A percentile compares a stretch with the other conserved stretches of the same genome.
Evolutionary conservation across 1,140 invertebrate genomes (phyloP).

Genomic region (Drosophila orena): DNA sequence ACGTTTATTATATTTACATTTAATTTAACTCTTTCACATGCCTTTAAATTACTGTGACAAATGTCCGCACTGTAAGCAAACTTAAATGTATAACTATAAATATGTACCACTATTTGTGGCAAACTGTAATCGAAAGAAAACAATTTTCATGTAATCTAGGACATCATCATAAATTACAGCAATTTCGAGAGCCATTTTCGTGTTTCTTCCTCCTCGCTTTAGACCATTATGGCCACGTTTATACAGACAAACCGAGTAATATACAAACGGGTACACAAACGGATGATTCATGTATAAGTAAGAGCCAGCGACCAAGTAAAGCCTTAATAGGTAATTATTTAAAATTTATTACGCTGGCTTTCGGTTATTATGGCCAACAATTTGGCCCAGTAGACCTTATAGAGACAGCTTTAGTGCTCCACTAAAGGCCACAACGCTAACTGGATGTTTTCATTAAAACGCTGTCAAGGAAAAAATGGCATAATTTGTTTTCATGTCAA

Average conservation of each 20-base stretch:
- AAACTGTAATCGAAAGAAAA: conserved; percentile 79
- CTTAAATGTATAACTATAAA: conserved; percentile 13
- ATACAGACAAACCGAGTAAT: conserved; percentile 23
- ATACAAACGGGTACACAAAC: conserved; percentile 6
- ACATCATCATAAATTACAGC: conserved; percentile 84
- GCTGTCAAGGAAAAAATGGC: not conserved
- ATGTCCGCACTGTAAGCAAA: conserved; percentile 7
- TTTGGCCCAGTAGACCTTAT: conserved; percentile 47
- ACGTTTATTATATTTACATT: conserved; percentile 82
- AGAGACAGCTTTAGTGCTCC: conserved; percentile 18
- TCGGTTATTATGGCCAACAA: conserved; percentile 55
- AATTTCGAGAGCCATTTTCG: conserved; percentile 78
- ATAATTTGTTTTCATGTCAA: not conserved
- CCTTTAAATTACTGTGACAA: conserved; percentile 57
- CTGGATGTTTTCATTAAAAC: conserved; percentile 1
- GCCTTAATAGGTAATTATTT: conserved; percentile 85
- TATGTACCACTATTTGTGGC: conserved; percentile 12
- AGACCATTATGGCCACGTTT: conserved; percentile 62
- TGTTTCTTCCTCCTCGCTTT: conserved; percentile 44
- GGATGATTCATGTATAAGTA: conserved; percentile 38
- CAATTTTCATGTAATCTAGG: conserved; percentile 85
- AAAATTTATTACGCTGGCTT: conserved; percentile 80
- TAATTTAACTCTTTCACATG: conserved; percentile 68
- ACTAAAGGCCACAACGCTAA: conserved; percentile 15
- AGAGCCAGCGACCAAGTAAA: conserved; percentile 47